Conservation (phyloP, 2,113 vertebrate genomes). For the Engraulis encrasicolus region DNA sequence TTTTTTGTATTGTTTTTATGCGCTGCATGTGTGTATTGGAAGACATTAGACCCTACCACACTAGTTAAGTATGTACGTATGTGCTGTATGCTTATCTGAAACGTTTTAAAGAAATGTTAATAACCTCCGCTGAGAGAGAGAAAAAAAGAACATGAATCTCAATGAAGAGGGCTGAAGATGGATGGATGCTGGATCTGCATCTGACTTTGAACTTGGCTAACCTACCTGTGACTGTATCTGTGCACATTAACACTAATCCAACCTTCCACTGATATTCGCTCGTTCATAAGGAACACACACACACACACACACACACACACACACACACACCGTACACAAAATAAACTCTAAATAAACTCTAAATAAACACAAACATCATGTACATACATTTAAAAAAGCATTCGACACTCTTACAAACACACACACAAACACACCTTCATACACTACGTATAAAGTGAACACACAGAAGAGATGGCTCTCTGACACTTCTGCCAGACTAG, state of each 20-base stretch:
- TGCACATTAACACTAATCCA: not conserved
- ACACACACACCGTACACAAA: not conserved
- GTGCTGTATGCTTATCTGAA: not conserved
- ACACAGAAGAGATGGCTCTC: not conserved
- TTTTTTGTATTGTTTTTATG: slow-evolving; percentile 53
- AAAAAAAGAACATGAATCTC: slow-evolving; percentile 33
- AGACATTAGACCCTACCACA: slow-evolving; percentile 36
- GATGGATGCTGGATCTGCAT: slow-evolving; percentile 17
- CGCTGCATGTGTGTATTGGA: slow-evolving; percentile 48
- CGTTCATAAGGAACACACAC: not conserved
- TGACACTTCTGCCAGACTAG: not conserved
- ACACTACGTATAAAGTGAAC: not conserved
- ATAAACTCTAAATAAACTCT: too few species aligned
- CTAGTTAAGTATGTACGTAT: slow-evolving; percentile 30
- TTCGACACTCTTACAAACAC: not conserved
- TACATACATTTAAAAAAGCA: not conserved
- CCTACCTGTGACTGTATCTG: not conserved
- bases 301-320: not conserved
- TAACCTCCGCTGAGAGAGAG: slow-evolving; percentile 36
- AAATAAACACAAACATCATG: too few species aligned
- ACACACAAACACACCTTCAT: slow-evolving; percentile 10
- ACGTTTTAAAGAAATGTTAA: slow-evolving; percentile 16
- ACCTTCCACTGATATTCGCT: too few species aligned
- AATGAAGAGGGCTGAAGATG: not conserved
- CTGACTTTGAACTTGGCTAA: not conserved